These are phyloP conservation scores for Tortrix viridana DNA, from an alignment of 2,888 invertebrate genomes.

Conservation along the genomic window DNA sequence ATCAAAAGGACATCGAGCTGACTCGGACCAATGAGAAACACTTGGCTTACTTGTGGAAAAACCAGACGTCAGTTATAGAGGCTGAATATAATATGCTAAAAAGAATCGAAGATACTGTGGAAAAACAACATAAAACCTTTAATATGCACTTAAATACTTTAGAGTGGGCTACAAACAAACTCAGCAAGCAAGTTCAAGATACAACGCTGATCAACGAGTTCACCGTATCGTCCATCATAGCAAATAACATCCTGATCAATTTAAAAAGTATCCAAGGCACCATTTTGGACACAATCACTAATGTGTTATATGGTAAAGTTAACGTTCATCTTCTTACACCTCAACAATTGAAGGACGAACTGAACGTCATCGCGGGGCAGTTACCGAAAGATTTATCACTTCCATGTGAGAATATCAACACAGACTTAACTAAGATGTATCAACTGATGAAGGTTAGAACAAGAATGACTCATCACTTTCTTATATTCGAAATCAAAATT, in stretches of 20 bases:
- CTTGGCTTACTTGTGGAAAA: background rate
- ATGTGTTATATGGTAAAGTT: background rate
- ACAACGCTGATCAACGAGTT: background rate
- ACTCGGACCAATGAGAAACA: background rate
- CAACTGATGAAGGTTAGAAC: background rate
- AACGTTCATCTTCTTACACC: background rate
- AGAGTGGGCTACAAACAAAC: slow-evolving; percentile 15
- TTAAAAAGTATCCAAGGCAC: slow-evolving; percentile 15
- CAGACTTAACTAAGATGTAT: background rate
- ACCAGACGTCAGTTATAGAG: slow-evolving; percentile 9
- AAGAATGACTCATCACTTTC: background rate
- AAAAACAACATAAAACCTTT: slow-evolving; percentile 15
- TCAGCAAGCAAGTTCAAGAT: slow-evolving; percentile 2
- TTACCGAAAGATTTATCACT: background rate
- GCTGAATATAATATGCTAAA: slow-evolving; percentile 10
- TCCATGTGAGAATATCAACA: background rate
- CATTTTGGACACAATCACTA: slow-evolving; percentile 21
- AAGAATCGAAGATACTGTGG: slow-evolving; percentile 16
- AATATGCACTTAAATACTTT: slow-evolving; percentile 31
- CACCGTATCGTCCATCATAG: background rate
- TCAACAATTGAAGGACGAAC: background rate
- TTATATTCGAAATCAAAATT: slow-evolving; percentile 4
- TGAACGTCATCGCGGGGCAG: background rate
- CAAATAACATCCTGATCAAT: background rate
- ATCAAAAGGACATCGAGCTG: slow-evolving; percentile 4